Percentiles rank a stretch among this genome's conserved stretches.
Evolutionary conservation across 2,888 invertebrate genomes (phyloP).

Genomic region (Pachycephus smyrnensis): DNA sequence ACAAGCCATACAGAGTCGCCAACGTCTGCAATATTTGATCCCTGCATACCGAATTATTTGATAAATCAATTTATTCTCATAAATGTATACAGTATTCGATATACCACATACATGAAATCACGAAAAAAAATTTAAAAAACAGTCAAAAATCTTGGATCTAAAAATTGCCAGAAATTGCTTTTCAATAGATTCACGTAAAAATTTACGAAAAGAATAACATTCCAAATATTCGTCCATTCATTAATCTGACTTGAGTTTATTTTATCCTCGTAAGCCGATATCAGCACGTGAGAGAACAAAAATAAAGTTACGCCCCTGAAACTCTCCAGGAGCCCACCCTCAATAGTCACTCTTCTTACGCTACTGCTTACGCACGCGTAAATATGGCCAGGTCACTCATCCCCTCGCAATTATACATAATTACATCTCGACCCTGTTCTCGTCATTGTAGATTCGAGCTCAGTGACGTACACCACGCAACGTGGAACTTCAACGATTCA

Average conservation of each 20-base stretch:
- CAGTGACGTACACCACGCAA: slow-evolving; percentile 59
- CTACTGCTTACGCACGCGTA: slow-evolving; percentile 45
- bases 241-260: neutral
- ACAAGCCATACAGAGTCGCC: neutral
- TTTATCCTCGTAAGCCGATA: neutral
- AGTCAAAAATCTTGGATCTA: neutral
- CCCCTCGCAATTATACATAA: slow-evolving; percentile 37
- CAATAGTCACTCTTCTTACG: slow-evolving; percentile 16
- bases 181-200: neutral
- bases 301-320: neutral
- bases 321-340: neutral
- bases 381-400: slow-evolving; percentile 6
- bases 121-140: neutral
- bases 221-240: neutral
- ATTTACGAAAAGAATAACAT: neutral
- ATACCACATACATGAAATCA: slow-evolving; percentile 14
- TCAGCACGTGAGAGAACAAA: neutral
- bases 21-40: neutral
- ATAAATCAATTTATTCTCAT: neutral
- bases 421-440: slow-evolving; percentile 35
- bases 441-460: slow-evolving; percentile 54
- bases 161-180: neutral
- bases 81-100: neutral
- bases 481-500: slow-evolving; percentile 57
- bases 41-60: neutral